These are phyloP conservation scores for Sycophila sp. DNA, from an alignment of 1,140 invertebrate genomes.

Conservation along the genomic window DNA sequence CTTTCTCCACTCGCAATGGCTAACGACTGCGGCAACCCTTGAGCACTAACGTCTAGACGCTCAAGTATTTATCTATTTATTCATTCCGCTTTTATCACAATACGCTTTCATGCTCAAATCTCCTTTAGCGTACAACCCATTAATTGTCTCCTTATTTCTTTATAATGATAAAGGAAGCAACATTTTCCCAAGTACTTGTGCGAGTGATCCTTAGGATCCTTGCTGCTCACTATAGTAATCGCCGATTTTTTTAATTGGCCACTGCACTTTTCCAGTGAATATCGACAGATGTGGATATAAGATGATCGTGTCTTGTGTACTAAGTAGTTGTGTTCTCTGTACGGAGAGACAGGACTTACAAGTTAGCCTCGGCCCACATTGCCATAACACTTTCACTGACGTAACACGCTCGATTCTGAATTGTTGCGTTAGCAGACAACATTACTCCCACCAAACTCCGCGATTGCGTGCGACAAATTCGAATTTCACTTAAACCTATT, in stretches of 20 bases:
- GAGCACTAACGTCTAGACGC: slow-evolving; percentile 49
- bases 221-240: too few species aligned
- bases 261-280: too few species aligned
- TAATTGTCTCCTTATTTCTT: too few species aligned
- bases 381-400: slow-evolving; percentile 69
- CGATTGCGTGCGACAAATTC: slow-evolving; percentile 4
- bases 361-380: slow-evolving; percentile 68
- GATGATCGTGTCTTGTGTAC: background rate
- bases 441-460: background rate
- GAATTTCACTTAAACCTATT: too few species aligned
- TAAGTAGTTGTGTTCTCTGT: slow-evolving; percentile 24
- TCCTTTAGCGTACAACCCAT: too few species aligned
- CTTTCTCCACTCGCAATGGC: slow-evolving; percentile 35
- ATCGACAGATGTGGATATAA: background rate
- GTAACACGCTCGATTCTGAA: slow-evolving; percentile 66
- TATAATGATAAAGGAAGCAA: too few species aligned
- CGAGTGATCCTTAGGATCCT: too few species aligned
- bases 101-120: too few species aligned
- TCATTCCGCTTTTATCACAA: too few species aligned
- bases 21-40: slow-evolving; percentile 7
- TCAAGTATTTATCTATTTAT: too few species aligned
- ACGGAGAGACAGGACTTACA: slow-evolving; percentile 57
- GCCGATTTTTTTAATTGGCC: too few species aligned
- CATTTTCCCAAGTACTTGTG: too few species aligned
- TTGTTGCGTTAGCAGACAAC: slow-evolving; percentile 57